Percentiles rank a stretch among this genome's conserved stretches.
Evolutionary conservation across 2,113 vertebrate species (phyloP).

Genomic region (Hystrix brachyura): DNA sequence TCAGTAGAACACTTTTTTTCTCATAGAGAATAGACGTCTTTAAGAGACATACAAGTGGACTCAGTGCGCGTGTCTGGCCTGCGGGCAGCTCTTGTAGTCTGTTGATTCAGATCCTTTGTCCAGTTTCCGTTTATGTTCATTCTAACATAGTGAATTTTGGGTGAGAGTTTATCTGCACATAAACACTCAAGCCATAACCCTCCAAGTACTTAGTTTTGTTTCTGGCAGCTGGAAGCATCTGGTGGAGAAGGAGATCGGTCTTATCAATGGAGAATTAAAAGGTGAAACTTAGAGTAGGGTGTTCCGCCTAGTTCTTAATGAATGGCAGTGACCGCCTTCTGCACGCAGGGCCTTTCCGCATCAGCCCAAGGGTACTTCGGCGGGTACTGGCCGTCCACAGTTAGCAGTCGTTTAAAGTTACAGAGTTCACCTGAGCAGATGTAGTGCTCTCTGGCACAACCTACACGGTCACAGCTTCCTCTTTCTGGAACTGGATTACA

Average conservation of each 20-base stretch:
- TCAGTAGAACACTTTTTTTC: not conserved
- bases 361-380: not conserved
- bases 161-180: not conserved
- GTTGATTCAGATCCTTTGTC: not conserved
- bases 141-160: not conserved
- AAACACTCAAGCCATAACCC: not conserved
- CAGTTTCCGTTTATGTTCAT: not conserved
- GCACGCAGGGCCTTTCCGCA: not conserved
- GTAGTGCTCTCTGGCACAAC: not conserved
- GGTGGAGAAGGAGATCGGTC: not conserved
- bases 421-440: not conserved
- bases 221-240: not conserved
- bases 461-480: not conserved
- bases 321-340: not conserved
- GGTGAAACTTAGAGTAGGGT: not conserved
- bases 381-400: not conserved
- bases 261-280: not conserved
- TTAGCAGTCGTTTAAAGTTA: not conserved
- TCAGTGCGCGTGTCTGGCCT: not conserved
- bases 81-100: not conserved
- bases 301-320: not conserved
- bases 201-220: not conserved
- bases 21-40: not conserved
- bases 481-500: not conserved
- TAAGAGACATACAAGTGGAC: not conserved